Conservation (phyloP, 2,113 vertebrate species). For the Anarhynchus alexandrinus region DNA sequence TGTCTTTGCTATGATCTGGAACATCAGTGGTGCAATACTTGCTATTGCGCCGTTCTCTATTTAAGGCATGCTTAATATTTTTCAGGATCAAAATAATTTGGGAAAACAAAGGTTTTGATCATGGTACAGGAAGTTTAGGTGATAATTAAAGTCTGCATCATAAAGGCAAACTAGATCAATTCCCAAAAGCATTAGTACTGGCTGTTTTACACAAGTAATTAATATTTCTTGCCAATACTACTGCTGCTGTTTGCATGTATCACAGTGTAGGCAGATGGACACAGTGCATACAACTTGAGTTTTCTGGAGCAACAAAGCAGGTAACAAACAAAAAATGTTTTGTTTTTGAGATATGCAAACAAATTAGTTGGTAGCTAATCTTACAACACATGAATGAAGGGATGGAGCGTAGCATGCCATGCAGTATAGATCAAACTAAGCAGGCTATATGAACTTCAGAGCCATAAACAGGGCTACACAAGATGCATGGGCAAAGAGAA, state of each 20-base stretch:
- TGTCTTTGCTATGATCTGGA: neutral
- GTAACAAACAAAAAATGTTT: neutral
- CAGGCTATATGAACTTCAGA: neutral
- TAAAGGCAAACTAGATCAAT: neutral
- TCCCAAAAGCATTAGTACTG: neutral
- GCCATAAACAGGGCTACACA: neutral
- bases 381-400: neutral
- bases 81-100: neutral
- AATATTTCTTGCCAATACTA: neutral
- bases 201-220: neutral
- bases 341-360: neutral
- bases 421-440: neutral
- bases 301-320: neutral
- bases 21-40: neutral
- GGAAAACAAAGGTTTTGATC: neutral
- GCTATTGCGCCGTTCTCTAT: neutral
- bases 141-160: neutral
- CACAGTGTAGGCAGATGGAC: neutral
- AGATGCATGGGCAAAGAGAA: neutral
- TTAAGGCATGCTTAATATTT: neutral
- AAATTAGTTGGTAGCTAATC: neutral
- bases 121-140: neutral
- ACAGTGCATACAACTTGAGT: neutral
- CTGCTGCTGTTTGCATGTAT: neutral
- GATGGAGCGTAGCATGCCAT: neutral